Evolutionary conservation across 1,140 invertebrate genomes (phyloP).

Genomic region (Lasaia peninsularis): DNA sequence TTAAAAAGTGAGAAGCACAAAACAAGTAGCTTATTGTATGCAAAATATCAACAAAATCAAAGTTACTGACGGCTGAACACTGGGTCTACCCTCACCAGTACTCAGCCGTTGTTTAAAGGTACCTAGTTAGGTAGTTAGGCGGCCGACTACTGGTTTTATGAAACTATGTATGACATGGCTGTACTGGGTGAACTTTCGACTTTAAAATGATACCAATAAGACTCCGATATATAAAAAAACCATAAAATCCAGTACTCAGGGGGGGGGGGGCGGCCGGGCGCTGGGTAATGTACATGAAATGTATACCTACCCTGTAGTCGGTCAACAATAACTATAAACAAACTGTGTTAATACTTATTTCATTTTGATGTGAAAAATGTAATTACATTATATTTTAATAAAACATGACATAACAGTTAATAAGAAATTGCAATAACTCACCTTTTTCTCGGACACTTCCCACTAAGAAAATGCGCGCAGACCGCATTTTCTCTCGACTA

Average conservation of each 20-base stretch:
- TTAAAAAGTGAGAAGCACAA: too few species aligned
- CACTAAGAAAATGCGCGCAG: neutral
- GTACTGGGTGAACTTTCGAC: neutral
- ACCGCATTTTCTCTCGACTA: neutral
- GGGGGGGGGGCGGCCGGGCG: neutral
- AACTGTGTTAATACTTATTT: constrained; percentile 14
- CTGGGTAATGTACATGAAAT: constrained; percentile 11
- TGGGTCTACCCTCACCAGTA: neutral
- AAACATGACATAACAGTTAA: constrained; percentile 7
- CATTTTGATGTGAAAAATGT: constrained; percentile 7
- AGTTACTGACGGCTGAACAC: constrained; percentile 5
- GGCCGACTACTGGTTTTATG: constrained; percentile 2
- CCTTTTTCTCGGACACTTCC: neutral
- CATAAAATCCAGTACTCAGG: constrained; percentile 7
- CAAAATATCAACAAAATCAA: too few species aligned
- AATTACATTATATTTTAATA: constrained; percentile 13
- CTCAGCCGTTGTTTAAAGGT: neutral
- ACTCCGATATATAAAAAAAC: constrained; percentile 7
- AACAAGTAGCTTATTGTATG: too few species aligned
- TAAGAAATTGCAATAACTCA: constrained; percentile 1
- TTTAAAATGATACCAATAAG: constrained; percentile 17
- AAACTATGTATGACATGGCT: constrained; percentile 12
- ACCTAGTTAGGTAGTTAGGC: constrained; percentile 9
- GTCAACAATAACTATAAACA: constrained; percentile 13
- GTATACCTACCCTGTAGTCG: constrained; percentile 14